Percentiles rank a stretch among this genome's conserved stretches.
Evolutionary conservation across 2,888 invertebrate species (phyloP).

Genomic region (Malthinus seriepunctatus): DNA sequence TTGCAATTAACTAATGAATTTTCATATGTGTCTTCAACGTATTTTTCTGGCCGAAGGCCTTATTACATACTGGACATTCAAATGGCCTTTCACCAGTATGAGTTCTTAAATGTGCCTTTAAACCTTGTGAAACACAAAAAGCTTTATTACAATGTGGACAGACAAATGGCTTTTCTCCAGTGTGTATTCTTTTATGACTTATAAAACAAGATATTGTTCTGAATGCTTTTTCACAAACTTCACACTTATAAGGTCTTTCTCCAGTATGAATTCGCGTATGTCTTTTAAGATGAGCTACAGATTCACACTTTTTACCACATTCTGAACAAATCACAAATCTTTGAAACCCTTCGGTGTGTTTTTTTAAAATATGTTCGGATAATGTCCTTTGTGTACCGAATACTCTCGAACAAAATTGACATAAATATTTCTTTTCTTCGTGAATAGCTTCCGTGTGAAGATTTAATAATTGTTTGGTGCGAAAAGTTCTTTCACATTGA

Average conservation of each 20-base stretch:
- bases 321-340: conserved; percentile 30
- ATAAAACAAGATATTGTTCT: conserved; percentile 36
- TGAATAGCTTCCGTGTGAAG: conserved; percentile 35
- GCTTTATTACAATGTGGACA: conserved; percentile 35
- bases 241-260: conserved; percentile 34
- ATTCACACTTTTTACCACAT: conserved; percentile 35
- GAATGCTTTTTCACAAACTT: conserved; percentile 35
- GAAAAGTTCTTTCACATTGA: conserved; percentile 33
- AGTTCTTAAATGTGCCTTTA: conserved; percentile 35
- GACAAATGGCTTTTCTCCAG: conserved; percentile 32
- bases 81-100: conserved; percentile 37
- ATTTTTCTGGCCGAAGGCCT: conserved; percentile 31
- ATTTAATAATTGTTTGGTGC: conserved; percentile 36
- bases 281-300: conserved; percentile 34
- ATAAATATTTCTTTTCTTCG: conserved; percentile 33
- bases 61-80: conserved; percentile 22
- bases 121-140: conserved; percentile 33
- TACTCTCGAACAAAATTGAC: conserved; percentile 34
- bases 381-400: conserved; percentile 35
- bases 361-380: conserved; percentile 35
- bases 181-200: conserved; percentile 34
- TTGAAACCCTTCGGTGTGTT: conserved; percentile 30
- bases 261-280: conserved; percentile 35
- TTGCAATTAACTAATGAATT: conserved; percentile 16
- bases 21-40: conserved; percentile 33